These are phyloP conservation scores for Hemiprocne comata DNA, from an alignment of 2,113 vertebrate species.

Conservation along the genomic window DNA sequence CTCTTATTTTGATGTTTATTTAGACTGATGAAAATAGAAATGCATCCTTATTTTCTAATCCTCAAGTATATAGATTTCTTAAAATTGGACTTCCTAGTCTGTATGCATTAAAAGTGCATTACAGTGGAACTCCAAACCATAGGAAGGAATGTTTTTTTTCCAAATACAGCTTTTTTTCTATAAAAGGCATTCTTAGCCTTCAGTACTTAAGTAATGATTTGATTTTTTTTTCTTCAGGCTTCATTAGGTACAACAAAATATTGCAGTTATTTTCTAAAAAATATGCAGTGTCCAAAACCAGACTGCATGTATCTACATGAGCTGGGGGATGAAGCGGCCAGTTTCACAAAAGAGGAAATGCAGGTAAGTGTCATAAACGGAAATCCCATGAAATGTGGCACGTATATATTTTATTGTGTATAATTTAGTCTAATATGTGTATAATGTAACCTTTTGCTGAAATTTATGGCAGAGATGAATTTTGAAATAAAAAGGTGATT, in stretches of 20 bases:
- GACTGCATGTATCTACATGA: constrained; percentile 99
- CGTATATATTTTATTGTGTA: background rate
- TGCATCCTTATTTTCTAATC: background rate
- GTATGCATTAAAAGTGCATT: background rate
- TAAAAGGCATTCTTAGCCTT: background rate
- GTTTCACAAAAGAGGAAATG: constrained; percentile 99
- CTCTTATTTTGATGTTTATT: background rate
- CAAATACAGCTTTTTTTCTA: rapidly evolving
- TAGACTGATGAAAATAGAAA: background rate
- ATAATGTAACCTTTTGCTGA: background rate
- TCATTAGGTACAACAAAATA: constrained; percentile 99
- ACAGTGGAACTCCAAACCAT: background rate
- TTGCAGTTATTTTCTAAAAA: constrained; percentile 99
- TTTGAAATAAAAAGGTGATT: background rate
- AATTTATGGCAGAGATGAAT: background rate
- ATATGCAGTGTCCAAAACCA: constrained; percentile 99
- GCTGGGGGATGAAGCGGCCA: constrained; percentile 98
- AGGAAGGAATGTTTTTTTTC: background rate
- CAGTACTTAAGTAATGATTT: background rate
- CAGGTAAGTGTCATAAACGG: constrained; percentile 81
- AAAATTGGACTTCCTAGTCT: background rate
- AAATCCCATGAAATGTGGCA: background rate
- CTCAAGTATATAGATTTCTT: background rate
- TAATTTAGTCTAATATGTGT: background rate
- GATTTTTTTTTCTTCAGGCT: constrained; percentile 80